phyloP scores from a whole-genome alignment of 2,113 vertebrate genomes.

The Chamaetylas fuelleborni region DNA sequence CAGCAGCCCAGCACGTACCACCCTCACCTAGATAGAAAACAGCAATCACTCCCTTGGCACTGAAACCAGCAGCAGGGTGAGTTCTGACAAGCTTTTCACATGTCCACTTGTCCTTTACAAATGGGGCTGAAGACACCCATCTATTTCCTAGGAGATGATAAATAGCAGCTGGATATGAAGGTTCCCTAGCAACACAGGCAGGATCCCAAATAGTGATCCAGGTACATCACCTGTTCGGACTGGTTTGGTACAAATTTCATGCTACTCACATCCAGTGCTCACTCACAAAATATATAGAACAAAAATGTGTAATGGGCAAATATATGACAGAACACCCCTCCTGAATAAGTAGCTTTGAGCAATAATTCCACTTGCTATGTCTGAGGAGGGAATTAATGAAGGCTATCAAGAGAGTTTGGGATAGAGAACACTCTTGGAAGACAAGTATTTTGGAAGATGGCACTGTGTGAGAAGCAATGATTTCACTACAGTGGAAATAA shows the following conservation, averaged over 20 bases:
- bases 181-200: neutral
- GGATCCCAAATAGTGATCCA: neutral
- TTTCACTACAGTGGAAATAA: neutral
- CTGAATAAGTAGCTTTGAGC: neutral
- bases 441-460: constrained; percentile 5
- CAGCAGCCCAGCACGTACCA: neutral
- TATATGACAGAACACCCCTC: neutral
- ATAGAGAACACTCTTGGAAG: neutral
- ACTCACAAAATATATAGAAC: neutral
- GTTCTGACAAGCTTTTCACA: neutral
- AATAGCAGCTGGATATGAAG: neutral
- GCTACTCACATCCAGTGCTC: neutral
- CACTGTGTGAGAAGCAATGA: neutral
- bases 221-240: neutral
- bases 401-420: neutral
- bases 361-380: neutral
- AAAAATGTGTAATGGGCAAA: neutral
- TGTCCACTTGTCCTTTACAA: neutral
- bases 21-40: neutral
- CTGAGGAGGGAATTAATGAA: neutral
- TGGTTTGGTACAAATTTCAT: neutral
- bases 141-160: neutral
- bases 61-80: neutral
- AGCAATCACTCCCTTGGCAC: neutral
- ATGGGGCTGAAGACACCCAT: neutral